Base-by-base conservation (phyloP, 2,113 vertebrate species). In the Sialia sialis region DNA sequence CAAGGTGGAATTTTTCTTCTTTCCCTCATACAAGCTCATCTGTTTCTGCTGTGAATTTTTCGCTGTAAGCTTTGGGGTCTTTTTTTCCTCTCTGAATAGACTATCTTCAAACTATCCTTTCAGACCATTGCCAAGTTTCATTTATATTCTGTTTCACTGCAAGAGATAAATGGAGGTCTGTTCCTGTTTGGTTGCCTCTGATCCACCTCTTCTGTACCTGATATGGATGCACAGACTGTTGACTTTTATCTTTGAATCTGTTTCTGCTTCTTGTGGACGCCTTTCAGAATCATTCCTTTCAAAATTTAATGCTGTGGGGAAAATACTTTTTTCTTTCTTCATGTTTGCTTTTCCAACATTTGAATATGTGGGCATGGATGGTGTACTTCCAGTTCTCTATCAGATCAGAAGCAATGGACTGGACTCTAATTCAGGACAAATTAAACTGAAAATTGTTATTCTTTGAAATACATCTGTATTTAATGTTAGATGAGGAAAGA, bases 141-240 rank as follows among this genome's bases (percentile, higher is more conserved):
- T 91, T 66, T 80, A 30, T 70, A 83, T 80, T 94, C 84, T 74
- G 32, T 95, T 94, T 88, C 78, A 90, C 38, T 80, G 46, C 30
- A 87, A 79, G 72, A 86, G 48, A 90, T 93, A 94, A 95, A 91
- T 44, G 46, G 59, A 90, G 59, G 76, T 80, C 54, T 85, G 59
- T 62, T 90, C 36, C 30, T 88, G 39, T 94, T 91, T 90, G 78
- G 36, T 83, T 95, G 75, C 48, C 59, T 95, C 63, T 94, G 72
- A 94, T 93, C 59, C 55, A 80, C 38, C 55, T 81, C 78, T 84
- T 95, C 90, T 81, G n/a, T 90, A 74, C 43, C 48, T 81, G 39
- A 14, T 74, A 68, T 16, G 36, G 59, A 62, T 85, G 41, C 21
- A 74, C 1, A 4, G 7, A 43, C 21, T 44, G 43, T 21, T 77